Evolutionary conservation across 2,113 vertebrate genomes (phyloP).

Genomic region (Tauraco erythrolophus): DNA sequence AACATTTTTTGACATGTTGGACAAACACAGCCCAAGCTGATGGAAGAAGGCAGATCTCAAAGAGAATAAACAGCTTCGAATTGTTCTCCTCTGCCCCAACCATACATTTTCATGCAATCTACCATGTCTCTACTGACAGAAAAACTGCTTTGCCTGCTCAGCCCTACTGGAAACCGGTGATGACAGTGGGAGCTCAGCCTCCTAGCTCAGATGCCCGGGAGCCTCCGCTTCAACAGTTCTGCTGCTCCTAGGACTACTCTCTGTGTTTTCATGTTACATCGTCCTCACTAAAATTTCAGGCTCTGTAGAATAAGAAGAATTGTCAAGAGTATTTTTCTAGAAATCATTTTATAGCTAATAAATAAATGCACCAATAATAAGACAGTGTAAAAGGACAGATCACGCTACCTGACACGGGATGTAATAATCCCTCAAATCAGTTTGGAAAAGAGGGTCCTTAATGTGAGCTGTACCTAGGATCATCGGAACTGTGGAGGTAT

Average conservation of each 20-base stretch:
- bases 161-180: neutral
- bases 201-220: neutral
- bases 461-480: neutral
- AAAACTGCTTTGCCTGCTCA: neutral
- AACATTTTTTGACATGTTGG: neutral
- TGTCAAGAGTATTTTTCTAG: neutral
- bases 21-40: neutral
- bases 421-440: neutral
- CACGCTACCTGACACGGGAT: neutral
- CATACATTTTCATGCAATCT: neutral
- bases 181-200: neutral
- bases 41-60: neutral
- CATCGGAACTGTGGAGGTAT: neutral
- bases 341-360: neutral
- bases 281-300: neutral
- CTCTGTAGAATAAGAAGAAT: neutral
- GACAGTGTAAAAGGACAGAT: fast-evolving
- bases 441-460: neutral
- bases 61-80: neutral
- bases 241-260: neutral
- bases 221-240: neutral
- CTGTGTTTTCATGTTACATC: neutral
- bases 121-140: neutral
- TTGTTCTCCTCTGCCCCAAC: neutral
- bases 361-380: neutral